phyloP scores from a whole-genome alignment of 2,888 invertebrate species.

The Hemithea aestivaria region DNA sequence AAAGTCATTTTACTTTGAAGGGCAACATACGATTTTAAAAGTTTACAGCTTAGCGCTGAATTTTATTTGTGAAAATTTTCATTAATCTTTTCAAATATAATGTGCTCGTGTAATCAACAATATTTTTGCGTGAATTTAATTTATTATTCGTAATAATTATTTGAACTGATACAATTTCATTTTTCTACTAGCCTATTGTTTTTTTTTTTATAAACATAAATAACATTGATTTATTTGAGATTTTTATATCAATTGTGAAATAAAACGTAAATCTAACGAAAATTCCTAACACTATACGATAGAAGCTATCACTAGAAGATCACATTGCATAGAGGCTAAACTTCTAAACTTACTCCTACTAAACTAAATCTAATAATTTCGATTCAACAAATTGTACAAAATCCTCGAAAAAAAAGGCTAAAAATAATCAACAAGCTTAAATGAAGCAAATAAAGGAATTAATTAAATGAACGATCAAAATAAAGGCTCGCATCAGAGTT shows the following conservation, averaged over 20 bases:
- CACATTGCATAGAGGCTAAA: constrained; percentile 67
- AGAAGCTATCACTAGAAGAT: constrained; percentile 58
- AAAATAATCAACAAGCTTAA: constrained; percentile 4
- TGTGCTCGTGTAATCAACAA: too few species aligned
- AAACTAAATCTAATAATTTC: constrained; percentile 9
- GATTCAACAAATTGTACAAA: constrained; percentile 14
- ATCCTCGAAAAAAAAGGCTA: constrained; percentile 8
- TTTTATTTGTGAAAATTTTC: too few species aligned
- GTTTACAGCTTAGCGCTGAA: too few species aligned
- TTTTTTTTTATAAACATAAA: too few species aligned
- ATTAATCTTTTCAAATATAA: too few species aligned
- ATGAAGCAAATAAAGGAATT: constrained; percentile 1
- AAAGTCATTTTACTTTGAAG: constrained; percentile 40
- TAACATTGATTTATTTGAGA: too few species aligned
- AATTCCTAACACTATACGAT: constrained; percentile 10
- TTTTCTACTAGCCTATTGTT: too few species aligned
- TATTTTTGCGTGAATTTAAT: too few species aligned
- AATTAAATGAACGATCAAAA: constrained; percentile 10
- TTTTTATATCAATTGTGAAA: too few species aligned
- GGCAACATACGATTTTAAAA: too few species aligned
- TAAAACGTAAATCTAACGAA: constrained; percentile 28
- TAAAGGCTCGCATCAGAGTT: constrained; percentile 9
- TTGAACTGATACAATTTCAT: too few species aligned
- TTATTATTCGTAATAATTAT: too few species aligned
- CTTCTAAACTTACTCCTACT: constrained; percentile 36